Base-by-base conservation (phyloP, 2,797 vertebrate genomes). In the Capromys pilorides region DNA sequence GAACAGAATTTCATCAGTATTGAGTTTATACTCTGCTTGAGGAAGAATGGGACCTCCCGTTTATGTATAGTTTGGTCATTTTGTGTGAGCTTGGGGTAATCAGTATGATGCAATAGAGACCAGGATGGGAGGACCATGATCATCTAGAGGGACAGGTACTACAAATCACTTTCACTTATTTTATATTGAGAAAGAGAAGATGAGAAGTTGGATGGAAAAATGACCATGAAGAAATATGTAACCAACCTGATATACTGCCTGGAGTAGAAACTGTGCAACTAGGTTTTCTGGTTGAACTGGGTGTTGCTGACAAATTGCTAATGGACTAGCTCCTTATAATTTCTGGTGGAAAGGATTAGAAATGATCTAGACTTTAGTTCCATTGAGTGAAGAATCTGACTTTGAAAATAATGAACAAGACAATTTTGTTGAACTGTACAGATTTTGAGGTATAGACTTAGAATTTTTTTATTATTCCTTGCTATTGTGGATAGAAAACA, bases 231-330 rank as follows among this genome's bases (percentile, higher is more conserved):
- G 86, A 95, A 90, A 16, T 84, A 84, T 79, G 22, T 94, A 75
- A 79, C 85, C 49, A 95, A 39, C 93, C n/a, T 94, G 54, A 86
- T 67, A 57, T 86, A 88, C 73, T 90, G 4, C 86, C 61, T 93
- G 66, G 66, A 93, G 61, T 94, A 94, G 94, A 95, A 95, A 94
- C 95, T 94, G 91, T 67, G 64, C 85, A 77, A 97, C 95, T 88
- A 73, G 97, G 88, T 90, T 96, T 97, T 97, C 96, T 96, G 90
- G 95, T 97, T 97, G 28, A 95, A 95, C 95, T 81, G 49, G 93
- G 28, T 28, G 59, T 83, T 93, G 84, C 51, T 96, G 85, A 95
- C 87, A 83, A 54, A 93, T 83, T 84, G 28, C 86, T 96, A 85
- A 94, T 87, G n/a, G 71, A 71, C 78, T 54, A 96, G 3, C 62